Base-by-base conservation (phyloP, 2,888 invertebrate species). In the Diplazon laetatorius region DNA sequence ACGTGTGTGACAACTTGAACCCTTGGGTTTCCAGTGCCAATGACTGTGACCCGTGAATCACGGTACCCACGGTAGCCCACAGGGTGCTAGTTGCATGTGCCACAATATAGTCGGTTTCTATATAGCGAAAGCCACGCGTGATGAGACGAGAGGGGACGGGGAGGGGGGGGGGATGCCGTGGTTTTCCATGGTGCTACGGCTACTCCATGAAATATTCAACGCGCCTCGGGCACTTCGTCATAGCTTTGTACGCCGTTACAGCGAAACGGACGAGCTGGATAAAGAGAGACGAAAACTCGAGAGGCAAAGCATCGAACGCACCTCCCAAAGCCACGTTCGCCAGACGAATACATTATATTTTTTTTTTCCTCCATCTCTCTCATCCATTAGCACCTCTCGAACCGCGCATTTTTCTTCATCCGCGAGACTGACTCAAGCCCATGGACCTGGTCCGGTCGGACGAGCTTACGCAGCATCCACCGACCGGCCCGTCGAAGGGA, bases 151-250 rank as follows among this genome's bases (percentile, higher is more conserved):
- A n/a, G n/a, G n/a, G n/a, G n/a, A n/a, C n/a, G n/a, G n/a, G n/a
- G n/a, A n/a, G n/a, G n/a, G 57, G 73, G 52, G 69, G 65, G 73
- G 78, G 69, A 71, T 55, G 69, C 78, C 60, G 80, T 80, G 83
- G 83, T 84, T 86, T 84, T 85, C 82, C 83, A 84, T 83, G 82
- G 82, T 82, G 83, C n/a, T n/a, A n/a, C 77, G 83, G 84, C 85
- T 84, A 84, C 82, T 86, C 85, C 80, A 89, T 89, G 89, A 89
- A 89, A 89, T 89, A 89, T 89, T 88, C 89, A 88, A 87, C 86
- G 83, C 79, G 87, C 87, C 87, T 85, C 82, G 81, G 83, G 88
- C 85, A 85, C 84, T 85, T 86, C 86, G 85, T 87, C 86, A 85
- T 86, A 83, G 85, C 87, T 87, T 86, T 86, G 83, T 76, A 69